A percentile compares a stretch with the other conserved stretches of the same genome.
phyloP scores from a whole-genome alignment of 2,888 invertebrate species.

The Bedellia somnulentella region DNA sequence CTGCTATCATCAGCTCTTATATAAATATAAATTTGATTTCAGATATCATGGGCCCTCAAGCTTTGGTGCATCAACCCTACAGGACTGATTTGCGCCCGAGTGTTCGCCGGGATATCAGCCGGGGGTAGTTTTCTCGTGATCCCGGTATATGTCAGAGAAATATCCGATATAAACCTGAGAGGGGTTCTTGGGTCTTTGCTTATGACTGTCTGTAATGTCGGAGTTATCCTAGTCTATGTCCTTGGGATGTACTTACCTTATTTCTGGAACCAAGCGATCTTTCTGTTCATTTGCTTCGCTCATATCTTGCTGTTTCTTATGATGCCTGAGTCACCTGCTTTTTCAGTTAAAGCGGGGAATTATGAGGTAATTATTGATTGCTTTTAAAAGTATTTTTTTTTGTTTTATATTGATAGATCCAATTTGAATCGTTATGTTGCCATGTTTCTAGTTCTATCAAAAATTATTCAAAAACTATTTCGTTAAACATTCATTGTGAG shows the following conservation, averaged over 20 bases:
- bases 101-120: slow-evolving; percentile 5
- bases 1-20: too few relatives aligned
- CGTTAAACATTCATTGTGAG: too few relatives aligned
- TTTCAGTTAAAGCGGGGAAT: slow-evolving; percentile 8
- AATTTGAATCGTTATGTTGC: too few relatives aligned
- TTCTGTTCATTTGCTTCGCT: slow-evolving; percentile 1
- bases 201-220: slow-evolving; percentile 4
- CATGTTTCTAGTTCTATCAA: too few relatives aligned
- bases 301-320: slow-evolving; percentile 4
- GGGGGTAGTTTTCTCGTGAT: slow-evolving; percentile 6
- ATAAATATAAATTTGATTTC: slow-evolving; percentile 1
- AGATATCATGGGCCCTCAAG: slow-evolving; percentile 7
- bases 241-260: slow-evolving; percentile 4
- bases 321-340: slow-evolving; percentile 12
- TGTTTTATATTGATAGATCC: too few relatives aligned
- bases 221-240: slow-evolving; percentile 5
- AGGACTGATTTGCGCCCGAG: slow-evolving; percentile 3
- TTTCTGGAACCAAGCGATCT: slow-evolving; percentile 1
- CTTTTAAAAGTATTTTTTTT: too few relatives aligned
- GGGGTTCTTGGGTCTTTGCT: slow-evolving; percentile 5
- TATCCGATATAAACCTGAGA: slow-evolving; percentile 4
- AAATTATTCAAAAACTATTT: too few relatives aligned
- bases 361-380: slow-evolving; percentile 11
- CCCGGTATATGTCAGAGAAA: slow-evolving; percentile 7
- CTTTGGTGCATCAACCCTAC: slow-evolving; percentile 1